phyloP scores from a whole-genome alignment of 2,113 vertebrate genomes.

The Neodontobutis hainanensis region DNA sequence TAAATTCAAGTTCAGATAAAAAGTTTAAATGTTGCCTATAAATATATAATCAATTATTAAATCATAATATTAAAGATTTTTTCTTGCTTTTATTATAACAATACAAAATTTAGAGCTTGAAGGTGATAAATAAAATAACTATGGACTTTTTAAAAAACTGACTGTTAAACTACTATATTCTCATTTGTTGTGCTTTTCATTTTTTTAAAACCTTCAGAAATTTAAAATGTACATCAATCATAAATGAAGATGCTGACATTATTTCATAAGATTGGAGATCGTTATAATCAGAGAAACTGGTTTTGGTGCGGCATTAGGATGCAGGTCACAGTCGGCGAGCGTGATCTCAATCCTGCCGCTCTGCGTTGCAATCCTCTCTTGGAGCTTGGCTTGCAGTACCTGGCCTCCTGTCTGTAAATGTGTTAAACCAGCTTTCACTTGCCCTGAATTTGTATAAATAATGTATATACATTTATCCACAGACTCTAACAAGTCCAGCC shows the following conservation, averaged over 20 bases:
- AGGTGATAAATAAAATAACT: too few species aligned
- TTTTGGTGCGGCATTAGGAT: slow-evolving; percentile 51
- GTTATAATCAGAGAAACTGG: slow-evolving; percentile 19
- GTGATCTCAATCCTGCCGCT: slow-evolving; percentile 38
- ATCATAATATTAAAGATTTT: too few species aligned
- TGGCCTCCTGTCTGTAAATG: slow-evolving; percentile 73
- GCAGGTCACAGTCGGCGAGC: slow-evolving; percentile 57
- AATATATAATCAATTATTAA: too few species aligned
- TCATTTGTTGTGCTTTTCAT: too few species aligned
- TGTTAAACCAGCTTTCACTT: slow-evolving; percentile 75
- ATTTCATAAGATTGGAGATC: slow-evolving; percentile 10
- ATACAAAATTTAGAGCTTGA: neutral
- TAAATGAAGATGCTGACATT: too few species aligned
- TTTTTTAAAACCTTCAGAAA: too few species aligned
- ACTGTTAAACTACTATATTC: too few species aligned
- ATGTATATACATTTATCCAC: slow-evolving; percentile 80
- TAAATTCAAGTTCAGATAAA: too few species aligned
- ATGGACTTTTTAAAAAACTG: too few species aligned
- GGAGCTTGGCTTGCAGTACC: slow-evolving; percentile 69
- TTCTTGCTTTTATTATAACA: too few species aligned
- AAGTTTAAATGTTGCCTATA: too few species aligned
- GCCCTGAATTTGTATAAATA: slow-evolving; percentile 79
- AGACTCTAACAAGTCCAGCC: slow-evolving; percentile 79
- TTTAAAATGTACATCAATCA: too few species aligned
- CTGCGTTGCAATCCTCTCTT: slow-evolving; percentile 55